Base-by-base conservation (phyloP, 2,797 vertebrate genomes). In the Chelon auratus region DNA sequence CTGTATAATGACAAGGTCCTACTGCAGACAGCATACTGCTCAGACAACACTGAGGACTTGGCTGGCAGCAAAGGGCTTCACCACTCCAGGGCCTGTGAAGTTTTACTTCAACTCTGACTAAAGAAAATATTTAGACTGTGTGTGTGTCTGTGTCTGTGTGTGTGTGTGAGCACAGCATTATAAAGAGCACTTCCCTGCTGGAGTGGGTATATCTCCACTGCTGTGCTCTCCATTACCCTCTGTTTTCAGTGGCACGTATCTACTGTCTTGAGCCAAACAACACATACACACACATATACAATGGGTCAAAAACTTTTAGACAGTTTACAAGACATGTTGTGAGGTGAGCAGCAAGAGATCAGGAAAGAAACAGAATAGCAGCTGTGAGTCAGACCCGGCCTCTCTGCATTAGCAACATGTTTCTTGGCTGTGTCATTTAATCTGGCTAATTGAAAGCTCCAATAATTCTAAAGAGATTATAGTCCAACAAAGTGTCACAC, bases 401-500 rank as follows among this genome's bases (percentile, higher is more conserved):
- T 81, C 61, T 75, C 81, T 78, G 80, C 75, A 86, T 81, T 79
- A 85, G 73, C 83, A 82, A 75, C 80, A 75, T 88, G 89, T 82
- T 92, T 89, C 87, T 81, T 67, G 74, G 72, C 84, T 65, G 85
- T 84, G 86, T 90, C 77, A 78, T 94, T 94, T 93, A 91, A 94
- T 94, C 89, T 92, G 87, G 85, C 90, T 95, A 95, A 95, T 92
- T 95, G 91, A 94, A 94, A 30, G 81, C 87, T 91, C 85, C 86
- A 91, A 93, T 94, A 92, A 94, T 94, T 94, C 88, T 91, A 90
- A 91, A 87, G 92, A 93, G 92, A 93, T 94, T 94, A 94, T 92
- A 83, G 91, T 91, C 90, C 54, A 87, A 84, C 85, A 88, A 90
- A 90, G 89, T 77, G 87, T 88, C 92, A 91, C 87, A 89, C 74